Conservation (phyloP, 2,113 vertebrate genomes). For the Prionailurus viverrinus region DNA sequence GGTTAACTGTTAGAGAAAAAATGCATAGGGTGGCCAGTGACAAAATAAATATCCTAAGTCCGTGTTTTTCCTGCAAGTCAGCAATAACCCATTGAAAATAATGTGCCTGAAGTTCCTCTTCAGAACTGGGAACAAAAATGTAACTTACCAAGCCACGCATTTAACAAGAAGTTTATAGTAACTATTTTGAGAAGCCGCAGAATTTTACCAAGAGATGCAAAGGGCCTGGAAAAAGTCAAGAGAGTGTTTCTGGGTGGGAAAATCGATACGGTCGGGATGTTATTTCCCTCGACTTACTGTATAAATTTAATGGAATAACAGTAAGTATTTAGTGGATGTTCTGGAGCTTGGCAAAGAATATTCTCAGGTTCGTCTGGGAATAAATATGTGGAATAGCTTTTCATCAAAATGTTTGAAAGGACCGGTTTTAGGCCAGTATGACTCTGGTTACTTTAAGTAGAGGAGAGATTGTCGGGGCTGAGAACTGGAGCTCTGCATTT, state of each 20-base stretch:
- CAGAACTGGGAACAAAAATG: not conserved
- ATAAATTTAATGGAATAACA: not conserved
- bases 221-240: not conserved
- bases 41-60: not conserved
- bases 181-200: not conserved
- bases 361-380: not conserved
- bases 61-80: fast-evolving
- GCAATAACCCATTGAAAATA: not conserved
- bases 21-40: not conserved
- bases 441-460: fast-evolving
- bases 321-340: not conserved
- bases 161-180: not conserved
- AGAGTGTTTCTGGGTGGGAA: not conserved
- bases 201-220: not conserved
- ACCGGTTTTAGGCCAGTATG: not conserved
- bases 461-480: not conserved
- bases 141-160: not conserved
- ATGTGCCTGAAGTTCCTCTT: no score
- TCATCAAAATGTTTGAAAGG: not conserved
- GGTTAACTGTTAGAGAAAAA: not conserved
- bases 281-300: not conserved
- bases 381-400: not conserved
- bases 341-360: not conserved
- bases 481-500: fast-evolving
- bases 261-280: not conserved